Conservation (phyloP, 2,797 vertebrate species). For the Eospalax fontanierii region DNA sequence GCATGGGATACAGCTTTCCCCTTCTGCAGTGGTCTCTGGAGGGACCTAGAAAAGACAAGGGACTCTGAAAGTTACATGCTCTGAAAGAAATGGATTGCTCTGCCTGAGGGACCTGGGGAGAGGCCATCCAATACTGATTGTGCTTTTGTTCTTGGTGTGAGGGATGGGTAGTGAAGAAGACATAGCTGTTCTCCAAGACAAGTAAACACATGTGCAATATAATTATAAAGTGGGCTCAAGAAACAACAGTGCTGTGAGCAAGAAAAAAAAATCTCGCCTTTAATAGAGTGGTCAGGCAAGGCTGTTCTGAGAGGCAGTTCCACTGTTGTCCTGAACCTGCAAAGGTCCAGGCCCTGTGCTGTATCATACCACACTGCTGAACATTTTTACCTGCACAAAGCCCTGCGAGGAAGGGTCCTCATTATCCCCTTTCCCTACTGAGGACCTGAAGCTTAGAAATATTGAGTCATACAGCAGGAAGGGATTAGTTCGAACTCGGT, state of each 20-base stretch:
- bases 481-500: not conserved
- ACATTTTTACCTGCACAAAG: not conserved
- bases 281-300: not conserved
- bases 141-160: not conserved
- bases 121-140: not conserved
- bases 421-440: not conserved
- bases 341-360: not conserved
- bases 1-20: not conserved
- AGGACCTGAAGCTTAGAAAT: not conserved
- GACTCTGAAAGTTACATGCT: not conserved
- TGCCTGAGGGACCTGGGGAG: not conserved
- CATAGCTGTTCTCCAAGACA: constrained; percentile 41
- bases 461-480: not conserved
- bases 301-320: not conserved
- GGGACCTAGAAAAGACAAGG: not conserved
- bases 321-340: not conserved
- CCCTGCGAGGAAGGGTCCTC: not conserved
- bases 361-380: not conserved
- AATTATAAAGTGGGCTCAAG: constrained; percentile 69
- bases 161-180: not conserved
- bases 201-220: constrained; percentile 49
- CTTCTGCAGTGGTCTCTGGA: not conserved
- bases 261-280: constrained; percentile 23
- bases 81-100: not conserved
- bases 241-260: not conserved